These are phyloP conservation scores for Lucilia cuprina DNA, from an alignment of 1,140 invertebrate species.

Conservation along the genomic window DNA sequence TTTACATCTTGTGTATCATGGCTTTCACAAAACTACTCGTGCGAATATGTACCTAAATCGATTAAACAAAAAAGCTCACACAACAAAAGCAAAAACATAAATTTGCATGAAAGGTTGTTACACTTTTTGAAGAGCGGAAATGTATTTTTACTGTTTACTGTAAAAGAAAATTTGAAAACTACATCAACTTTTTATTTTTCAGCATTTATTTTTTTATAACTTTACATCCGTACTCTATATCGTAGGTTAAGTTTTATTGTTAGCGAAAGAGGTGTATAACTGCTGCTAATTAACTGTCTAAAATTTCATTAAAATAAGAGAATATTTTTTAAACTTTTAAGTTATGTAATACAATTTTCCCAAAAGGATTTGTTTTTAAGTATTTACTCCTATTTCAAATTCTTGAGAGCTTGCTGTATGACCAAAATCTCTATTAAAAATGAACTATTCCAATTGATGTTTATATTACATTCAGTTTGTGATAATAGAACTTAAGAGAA, in stretches of 20 bases:
- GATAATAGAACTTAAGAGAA: too few species aligned
- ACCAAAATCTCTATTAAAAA: too few species aligned
- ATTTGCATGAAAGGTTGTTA: slow-evolving; percentile 11
- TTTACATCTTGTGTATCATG: neutral
- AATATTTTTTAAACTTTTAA: too few species aligned
- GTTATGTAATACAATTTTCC: too few species aligned
- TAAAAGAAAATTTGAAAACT: neutral
- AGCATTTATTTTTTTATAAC: neutral
- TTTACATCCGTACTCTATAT: neutral
- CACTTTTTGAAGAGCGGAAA: slow-evolving; percentile 10
- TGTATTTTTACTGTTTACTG: neutral
- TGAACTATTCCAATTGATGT: too few species aligned
- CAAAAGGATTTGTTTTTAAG: too few species aligned
- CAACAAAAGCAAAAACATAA: neutral
- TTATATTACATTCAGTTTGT: too few species aligned
- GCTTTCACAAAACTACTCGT: neutral
- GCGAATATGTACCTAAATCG: neutral
- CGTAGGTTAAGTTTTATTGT: neutral
- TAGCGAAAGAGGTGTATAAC: neutral
- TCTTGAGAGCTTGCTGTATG: too few species aligned
- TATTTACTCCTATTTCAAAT: too few species aligned
- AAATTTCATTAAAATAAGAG: neutral
- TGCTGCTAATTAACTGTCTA: neutral
- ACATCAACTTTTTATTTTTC: too few species aligned
- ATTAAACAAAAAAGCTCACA: neutral